Base-by-base conservation (phyloP, 2,888 invertebrate species). In the Polylopha cassiicola region DNA sequence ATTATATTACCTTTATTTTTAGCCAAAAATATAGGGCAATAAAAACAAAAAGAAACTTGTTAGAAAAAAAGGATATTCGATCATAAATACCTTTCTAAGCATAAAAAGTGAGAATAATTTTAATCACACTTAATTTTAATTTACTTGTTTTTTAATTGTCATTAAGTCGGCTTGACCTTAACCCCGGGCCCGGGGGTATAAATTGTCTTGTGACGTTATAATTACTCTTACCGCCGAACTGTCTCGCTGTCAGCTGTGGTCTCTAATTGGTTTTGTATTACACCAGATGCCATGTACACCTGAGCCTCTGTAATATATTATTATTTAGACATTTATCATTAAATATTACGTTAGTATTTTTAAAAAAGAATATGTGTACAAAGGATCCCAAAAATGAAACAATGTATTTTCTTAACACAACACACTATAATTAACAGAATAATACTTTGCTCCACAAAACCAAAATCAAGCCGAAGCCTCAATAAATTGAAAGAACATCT, bases 191-290 rank as follows among this genome's bases (percentile, higher is more conserved):
- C 10, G 22, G 13, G n/a, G 18, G 11, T 11, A 41, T 41, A 41
- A 30, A 41, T 41, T 34, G 20, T 15, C 17, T 11, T 14, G 28
- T 33, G 39, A 34, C 39, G 23, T 16, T 24, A 22, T 20, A 41
- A 41, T 41, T 30, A 41, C 14, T 15, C 8, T 21, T 14, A 28
- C 27, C 33, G 15, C 26, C 38, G 8, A 26, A 31, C 6, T 10
- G 24, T 17, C 26, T 29, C 33, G 14, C 15, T 14, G 32, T 24
- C 34, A 24, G 34, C n/a, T 28, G 14, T 13, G 28, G 15, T 30
- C 21, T 34, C 29, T 41, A 41, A 41, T 41, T 41, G 39, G 34
- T 30, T 41, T 41, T 11, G 29, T 34, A 34, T 36, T 34, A 27
- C 37, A 9, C 11, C 23, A 31, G 31, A 22, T 28, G 30, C 6